phyloP scores from a whole-genome alignment of 2,888 invertebrate genomes.

The Xiphydria camelus region DNA sequence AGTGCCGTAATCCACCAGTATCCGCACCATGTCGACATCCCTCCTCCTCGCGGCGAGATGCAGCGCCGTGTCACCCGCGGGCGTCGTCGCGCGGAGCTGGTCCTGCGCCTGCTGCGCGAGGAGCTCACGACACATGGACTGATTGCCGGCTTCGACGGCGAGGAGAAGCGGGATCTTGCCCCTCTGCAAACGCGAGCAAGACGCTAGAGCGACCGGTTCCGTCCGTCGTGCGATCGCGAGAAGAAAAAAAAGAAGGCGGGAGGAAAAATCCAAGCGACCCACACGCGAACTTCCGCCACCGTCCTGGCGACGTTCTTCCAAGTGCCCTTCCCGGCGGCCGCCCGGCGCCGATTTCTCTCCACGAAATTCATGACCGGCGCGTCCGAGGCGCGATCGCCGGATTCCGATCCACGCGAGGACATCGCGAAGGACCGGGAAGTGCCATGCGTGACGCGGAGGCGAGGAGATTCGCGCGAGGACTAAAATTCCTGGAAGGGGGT shows the following conservation, averaged over 20 bases:
- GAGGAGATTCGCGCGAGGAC: no score
- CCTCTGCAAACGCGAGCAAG: no score
- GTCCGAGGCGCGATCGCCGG: constrained; percentile 25
- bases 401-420: constrained; percentile 39
- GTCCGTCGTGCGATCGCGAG: not conserved
- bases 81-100: constrained; percentile 80
- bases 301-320: constrained; percentile 29
- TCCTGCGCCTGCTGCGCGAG: constrained; percentile 84
- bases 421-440: no score
- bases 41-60: constrained; percentile 92
- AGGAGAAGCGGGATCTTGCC: constrained; percentile 92
- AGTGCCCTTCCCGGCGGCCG: constrained; percentile 24
- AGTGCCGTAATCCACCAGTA: constrained; percentile 91
- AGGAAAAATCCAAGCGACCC: not conserved
- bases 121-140: constrained; percentile 92
- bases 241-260: not conserved
- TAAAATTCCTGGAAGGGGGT: no score
- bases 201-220: not conserved
- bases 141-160: constrained; percentile 94
- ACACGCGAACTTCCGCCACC: constrained; percentile 19
- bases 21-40: constrained; percentile 91
- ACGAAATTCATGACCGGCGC: constrained; percentile 27
- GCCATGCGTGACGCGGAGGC: no score
- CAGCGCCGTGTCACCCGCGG: constrained; percentile 89
- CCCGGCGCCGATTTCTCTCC: constrained; percentile 32